These are phyloP conservation scores for Sabatieria punctata DNA, from an alignment of 2,888 invertebrate genomes.

Conservation along the genomic window DNA sequence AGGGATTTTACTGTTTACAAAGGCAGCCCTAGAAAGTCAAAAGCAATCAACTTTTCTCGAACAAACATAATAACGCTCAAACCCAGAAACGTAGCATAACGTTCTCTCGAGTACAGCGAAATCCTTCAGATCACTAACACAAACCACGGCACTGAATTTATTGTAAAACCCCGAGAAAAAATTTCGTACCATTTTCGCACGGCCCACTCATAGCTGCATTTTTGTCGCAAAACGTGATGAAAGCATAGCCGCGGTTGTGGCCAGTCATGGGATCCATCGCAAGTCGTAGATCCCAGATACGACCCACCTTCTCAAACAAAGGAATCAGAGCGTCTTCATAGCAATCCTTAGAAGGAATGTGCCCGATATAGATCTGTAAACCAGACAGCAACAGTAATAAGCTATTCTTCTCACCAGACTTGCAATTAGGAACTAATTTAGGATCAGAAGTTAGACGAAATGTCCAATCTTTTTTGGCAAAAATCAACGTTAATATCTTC, in stretches of 20 bases:
- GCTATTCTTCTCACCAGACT: too few relatives aligned
- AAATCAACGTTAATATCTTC: too few relatives aligned
- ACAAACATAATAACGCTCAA: too few relatives aligned
- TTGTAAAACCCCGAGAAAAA: conserved; percentile 6
- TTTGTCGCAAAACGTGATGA: conserved; percentile 86
- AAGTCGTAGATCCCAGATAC: conserved; percentile 91
- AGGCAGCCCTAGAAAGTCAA: too few relatives aligned
- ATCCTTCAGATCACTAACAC: neutral
- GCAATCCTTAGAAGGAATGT: conserved; percentile 96
- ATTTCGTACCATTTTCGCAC: conserved; percentile 74
- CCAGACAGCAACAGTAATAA: too few relatives aligned
- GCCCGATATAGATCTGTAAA: conserved; percentile 79
- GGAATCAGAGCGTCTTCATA: conserved; percentile 97
- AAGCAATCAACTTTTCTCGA: too few relatives aligned
- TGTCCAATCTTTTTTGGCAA: too few relatives aligned
- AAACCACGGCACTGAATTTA: neutral
- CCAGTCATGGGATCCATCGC: conserved; percentile 99
- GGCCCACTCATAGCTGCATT: conserved; percentile 81
- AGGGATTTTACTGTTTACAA: too few relatives aligned
- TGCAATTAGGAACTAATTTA: too few relatives aligned
- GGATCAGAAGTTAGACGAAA: too few relatives aligned
- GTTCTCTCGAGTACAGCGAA: neutral
- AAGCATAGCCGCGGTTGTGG: conserved; percentile 94
- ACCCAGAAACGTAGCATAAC: too few relatives aligned
- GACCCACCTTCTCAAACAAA: conserved; percentile 87